These are phyloP conservation scores for Garrulus glandarius DNA, from an alignment of 2,797 vertebrate species.

Conservation along the genomic window DNA sequence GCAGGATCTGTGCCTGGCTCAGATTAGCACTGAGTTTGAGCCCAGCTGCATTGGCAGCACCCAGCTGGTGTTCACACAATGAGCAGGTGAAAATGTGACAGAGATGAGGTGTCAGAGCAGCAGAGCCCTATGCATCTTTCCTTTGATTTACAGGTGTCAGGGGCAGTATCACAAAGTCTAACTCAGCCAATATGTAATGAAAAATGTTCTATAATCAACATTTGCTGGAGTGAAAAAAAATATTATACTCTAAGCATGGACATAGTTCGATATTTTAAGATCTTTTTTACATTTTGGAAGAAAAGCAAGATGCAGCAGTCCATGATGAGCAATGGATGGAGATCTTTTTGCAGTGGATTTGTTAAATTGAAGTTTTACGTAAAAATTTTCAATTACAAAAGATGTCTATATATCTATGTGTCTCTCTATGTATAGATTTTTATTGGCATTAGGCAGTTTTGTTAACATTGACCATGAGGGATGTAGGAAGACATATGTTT, in stretches of 20 bases:
- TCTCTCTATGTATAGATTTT: not conserved
- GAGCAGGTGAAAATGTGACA: slow-evolving; percentile 38
- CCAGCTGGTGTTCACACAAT: not conserved
- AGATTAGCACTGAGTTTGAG: not conserved
- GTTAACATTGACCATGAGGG: not conserved
- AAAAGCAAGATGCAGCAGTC: not conserved
- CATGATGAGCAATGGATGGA: not conserved
- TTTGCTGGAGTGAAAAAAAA: not conserved
- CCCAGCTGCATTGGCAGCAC: not conserved
- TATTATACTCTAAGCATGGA: not conserved
- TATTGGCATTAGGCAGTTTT: not conserved
- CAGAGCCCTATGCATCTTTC: not conserved
- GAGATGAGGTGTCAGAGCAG: not conserved
- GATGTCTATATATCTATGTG: not conserved
- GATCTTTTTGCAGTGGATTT: not conserved
- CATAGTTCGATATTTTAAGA: not conserved
- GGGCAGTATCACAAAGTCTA: not conserved
- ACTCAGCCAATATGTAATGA: not conserved
- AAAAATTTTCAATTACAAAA: not conserved
- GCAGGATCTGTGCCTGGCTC: not conserved
- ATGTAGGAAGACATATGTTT: not conserved
- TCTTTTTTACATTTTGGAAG: not conserved
- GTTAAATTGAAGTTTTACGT: not conserved
- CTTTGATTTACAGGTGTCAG: slow-evolving; percentile 34
- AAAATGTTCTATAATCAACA: not conserved